Conservation (phyloP, 1,140 invertebrate species). For the Meteorus sp. region DNA sequence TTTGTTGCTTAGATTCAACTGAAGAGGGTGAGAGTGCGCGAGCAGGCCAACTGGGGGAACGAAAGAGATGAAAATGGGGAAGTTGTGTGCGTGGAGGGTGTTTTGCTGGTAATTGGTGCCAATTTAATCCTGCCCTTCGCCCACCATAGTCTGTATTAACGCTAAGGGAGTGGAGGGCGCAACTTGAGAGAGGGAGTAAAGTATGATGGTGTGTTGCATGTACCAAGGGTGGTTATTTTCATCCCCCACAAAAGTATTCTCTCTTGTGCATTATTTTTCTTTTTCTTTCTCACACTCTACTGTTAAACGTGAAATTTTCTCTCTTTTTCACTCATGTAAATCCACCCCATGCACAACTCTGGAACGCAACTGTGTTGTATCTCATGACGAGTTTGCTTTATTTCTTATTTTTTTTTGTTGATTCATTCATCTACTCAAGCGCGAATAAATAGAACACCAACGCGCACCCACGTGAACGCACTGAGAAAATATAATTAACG, state of each 20-base stretch:
- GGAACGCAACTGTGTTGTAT: slow-evolving; percentile 27
- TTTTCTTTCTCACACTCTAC: not conserved
- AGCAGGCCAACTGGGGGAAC: not conserved
- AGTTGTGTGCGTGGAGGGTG: slow-evolving; percentile 55
- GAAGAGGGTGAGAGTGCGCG: too few species aligned
- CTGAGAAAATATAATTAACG: slow-evolving; percentile 60
- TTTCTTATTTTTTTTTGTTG: slow-evolving; percentile 4
- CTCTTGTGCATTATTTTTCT: not conserved
- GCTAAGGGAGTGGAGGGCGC: slow-evolving; percentile 38
- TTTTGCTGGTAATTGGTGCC: slow-evolving; percentile 73
- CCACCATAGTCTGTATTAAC: slow-evolving; percentile 51
- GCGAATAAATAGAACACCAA: slow-evolving; percentile 25
- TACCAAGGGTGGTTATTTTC: slow-evolving; percentile 30
- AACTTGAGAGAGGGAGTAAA: too few species aligned
- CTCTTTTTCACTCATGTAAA: not conserved
- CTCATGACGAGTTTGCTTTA: slow-evolving; percentile 38
- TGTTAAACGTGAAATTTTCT: not conserved
- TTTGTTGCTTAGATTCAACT: too few species aligned
- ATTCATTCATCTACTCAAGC: slow-evolving; percentile 11
- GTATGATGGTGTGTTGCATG: too few species aligned
- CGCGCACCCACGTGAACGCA: slow-evolving; percentile 32
- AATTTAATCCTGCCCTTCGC: slow-evolving; percentile 64
- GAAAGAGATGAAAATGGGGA: slow-evolving; percentile 37
- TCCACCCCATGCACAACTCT: slow-evolving; percentile 28
- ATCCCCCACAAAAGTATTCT: not conserved